Evolutionary conservation across 2,888 invertebrate genomes (phyloP).

Genomic region (Ochropleura leucogaster): DNA sequence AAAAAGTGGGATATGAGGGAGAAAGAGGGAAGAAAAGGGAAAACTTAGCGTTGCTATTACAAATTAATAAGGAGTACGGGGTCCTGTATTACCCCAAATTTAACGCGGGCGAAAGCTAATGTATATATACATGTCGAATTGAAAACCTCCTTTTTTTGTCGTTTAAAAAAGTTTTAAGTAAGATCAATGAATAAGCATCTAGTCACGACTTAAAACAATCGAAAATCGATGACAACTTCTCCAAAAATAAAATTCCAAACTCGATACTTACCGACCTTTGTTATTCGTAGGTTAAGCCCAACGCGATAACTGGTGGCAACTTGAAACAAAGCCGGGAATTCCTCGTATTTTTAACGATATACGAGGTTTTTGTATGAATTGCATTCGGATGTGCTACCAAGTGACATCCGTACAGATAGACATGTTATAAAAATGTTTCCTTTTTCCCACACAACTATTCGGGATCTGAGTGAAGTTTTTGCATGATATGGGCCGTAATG

Average conservation of each 20-base stretch:
- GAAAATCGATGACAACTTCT: neutral
- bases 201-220: neutral
- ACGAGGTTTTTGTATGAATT: conserved; percentile 66
- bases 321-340: conserved; percentile 66
- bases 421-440: conserved; percentile 60
- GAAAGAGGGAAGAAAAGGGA: too few relatives aligned
- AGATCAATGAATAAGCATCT: neutral
- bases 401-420: conserved; percentile 57
- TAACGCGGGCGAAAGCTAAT: too few relatives aligned
- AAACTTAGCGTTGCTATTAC: too few relatives aligned
- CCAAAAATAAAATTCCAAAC: neutral
- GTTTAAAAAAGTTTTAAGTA: too few relatives aligned
- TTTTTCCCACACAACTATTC: conserved; percentile 49
- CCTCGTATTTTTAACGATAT: conserved; percentile 66
- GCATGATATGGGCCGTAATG: conserved; percentile 21
- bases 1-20: too few relatives aligned
- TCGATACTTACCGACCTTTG: neutral
- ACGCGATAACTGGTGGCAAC: conserved; percentile 48
- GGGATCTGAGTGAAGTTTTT: conserved; percentile 27
- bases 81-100: too few relatives aligned
- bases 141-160: too few relatives aligned
- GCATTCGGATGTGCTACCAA: conserved; percentile 58
- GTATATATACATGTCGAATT: too few relatives aligned
- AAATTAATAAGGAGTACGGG: too few relatives aligned
- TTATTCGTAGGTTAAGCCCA: neutral